Base-by-base conservation (phyloP, 2,888 invertebrate species). In the Phortica magna region DNA sequence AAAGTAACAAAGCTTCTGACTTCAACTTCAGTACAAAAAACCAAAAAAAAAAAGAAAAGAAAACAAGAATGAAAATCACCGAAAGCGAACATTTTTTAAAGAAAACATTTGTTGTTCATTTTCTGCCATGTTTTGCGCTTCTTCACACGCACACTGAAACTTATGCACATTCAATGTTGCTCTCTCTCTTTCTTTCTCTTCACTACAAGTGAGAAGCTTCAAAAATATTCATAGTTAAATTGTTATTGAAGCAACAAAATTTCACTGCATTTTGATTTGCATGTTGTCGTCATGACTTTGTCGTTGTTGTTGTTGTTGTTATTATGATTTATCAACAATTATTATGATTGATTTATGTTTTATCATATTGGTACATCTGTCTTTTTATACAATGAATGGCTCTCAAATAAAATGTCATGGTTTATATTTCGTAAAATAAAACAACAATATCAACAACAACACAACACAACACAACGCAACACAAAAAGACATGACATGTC, bases 261-360 rank as follows among this genome's bases (percentile, higher is more conserved):
- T 59, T 7, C 7, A 12, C 2, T 59, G 59, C 59, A n/a, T 59
- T 59, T 57, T 57, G 57, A 43, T 43, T 43, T 43, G 43, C 43
- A 43, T 57, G 57, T 17, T 57, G 17, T 57, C 19, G 17, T 12
- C 57, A 57, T 57, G 57, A 57, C 17, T 59, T 10, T 59, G n/a
- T 4, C 5, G 31, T 31, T 31, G 1, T 31, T 31, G 31, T 31
- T 48, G 48, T 48, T 48, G 48, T 1, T 12, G 3, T 48, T 48
- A 3, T 10, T 53, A 53, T 53, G 59, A 59, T 59, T 59, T 59
- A 14, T 59, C n/a, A 59, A 59, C 59, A 59, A 59, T 59, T 59
- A 59, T 59, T 59, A 7, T 59, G 59, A 59, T 59, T 59, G 59
- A 59, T 59, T 59, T 59, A 59, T 59, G 17, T 59, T 59, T 7